phyloP scores from a whole-genome alignment of 2,797 vertebrate species.

The Nannoperca australis region DNA sequence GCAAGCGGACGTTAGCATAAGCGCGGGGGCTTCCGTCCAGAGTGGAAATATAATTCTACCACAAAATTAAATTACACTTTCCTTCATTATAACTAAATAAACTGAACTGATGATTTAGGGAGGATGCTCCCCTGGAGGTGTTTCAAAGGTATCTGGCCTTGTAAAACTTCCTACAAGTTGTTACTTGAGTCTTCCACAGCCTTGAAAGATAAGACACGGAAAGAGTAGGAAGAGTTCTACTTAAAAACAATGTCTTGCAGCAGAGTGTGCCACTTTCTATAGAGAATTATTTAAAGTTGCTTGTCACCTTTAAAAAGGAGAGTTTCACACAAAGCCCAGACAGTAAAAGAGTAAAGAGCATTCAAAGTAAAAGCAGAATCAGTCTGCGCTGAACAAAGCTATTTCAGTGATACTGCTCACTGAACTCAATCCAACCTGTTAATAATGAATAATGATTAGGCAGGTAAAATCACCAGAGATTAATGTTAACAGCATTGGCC shows the following conservation, averaged over 20 bases:
- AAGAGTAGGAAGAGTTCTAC: background rate
- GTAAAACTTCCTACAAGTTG: background rate
- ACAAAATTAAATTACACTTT: constrained; percentile 1
- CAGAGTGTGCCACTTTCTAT: background rate
- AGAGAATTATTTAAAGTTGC: constrained; percentile 9
- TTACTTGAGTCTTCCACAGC: background rate
- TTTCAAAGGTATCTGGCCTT: background rate
- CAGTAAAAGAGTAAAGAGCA: no score
- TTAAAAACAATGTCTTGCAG: constrained; percentile 6
- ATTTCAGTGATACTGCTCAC: constrained; percentile 43
- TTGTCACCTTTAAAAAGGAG: constrained; percentile 8
- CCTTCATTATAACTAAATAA: constrained; percentile 10
- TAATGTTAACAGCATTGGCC: constrained; percentile 64
- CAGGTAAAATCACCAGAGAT: constrained; percentile 58
- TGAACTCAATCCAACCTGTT: constrained; percentile 60
- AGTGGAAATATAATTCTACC: background rate
- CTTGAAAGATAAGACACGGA: background rate
- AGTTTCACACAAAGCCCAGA: constrained; percentile 17
- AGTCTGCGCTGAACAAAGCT: constrained; percentile 30
- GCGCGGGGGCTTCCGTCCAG: background rate
- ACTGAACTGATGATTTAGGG: background rate
- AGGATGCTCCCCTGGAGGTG: background rate
- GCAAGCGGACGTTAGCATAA: no score
- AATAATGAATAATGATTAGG: constrained; percentile 69
- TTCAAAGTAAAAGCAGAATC: constrained; percentile 19